phyloP scores from a whole-genome alignment of 2,113 vertebrate genomes.

The Semicossyphus pulcher region DNA sequence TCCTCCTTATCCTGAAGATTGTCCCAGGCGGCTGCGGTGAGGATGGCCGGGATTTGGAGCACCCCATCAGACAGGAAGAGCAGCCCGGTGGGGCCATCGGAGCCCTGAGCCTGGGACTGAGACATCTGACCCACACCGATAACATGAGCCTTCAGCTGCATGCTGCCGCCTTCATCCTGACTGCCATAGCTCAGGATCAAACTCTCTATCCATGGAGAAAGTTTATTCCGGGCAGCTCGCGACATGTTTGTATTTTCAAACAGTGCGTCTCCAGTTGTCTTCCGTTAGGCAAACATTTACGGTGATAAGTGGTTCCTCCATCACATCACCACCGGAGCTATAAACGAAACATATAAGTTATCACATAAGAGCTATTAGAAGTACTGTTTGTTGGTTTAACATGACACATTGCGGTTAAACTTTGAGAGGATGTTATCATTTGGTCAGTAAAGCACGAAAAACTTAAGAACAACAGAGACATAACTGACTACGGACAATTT shows the following conservation, averaged over 20 bases:
- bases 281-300: not conserved
- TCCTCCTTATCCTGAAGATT: slow-evolving; percentile 65
- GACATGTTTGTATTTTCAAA: slow-evolving; percentile 40
- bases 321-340: not conserved
- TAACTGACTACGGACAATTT: not conserved
- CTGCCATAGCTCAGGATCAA: slow-evolving; percentile 53
- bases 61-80: slow-evolving; percentile 72
- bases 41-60: slow-evolving; percentile 67
- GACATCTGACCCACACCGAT: slow-evolving; percentile 56
- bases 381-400: not conserved
- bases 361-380: fast-evolving
- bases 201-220: slow-evolving; percentile 67
- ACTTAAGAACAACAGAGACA: too few species aligned
- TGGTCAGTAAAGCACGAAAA: too few species aligned
- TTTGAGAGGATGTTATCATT: too few species aligned
- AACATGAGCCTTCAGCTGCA: slow-evolving; percentile 62
- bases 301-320: slow-evolving; percentile 2
- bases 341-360: not conserved
- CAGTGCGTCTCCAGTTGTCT: not conserved
- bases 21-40: slow-evolving; percentile 67
- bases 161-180: not conserved
- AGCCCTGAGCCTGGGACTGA: slow-evolving; percentile 48
- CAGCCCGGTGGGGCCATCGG: slow-evolving; percentile 28
- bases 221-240: not conserved
- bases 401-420: too few species aligned